Conservation (phyloP, 2,113 vertebrate genomes). For the Sialia sialis region DNA sequence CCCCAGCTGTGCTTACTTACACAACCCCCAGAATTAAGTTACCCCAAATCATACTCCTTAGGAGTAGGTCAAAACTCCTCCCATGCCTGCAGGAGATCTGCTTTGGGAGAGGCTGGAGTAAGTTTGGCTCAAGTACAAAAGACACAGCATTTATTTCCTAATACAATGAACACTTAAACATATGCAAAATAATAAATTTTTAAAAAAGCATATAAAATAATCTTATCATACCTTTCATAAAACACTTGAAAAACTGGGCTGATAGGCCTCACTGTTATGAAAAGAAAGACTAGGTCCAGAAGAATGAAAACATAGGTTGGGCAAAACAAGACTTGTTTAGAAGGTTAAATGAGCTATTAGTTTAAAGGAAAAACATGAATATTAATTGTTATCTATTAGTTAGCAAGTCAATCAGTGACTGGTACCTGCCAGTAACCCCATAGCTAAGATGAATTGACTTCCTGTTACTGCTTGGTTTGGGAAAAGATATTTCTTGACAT, state of each 20-base stretch:
- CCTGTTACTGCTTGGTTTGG: neutral
- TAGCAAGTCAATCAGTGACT: neutral
- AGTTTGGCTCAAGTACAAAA: neutral
- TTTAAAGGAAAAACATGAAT: neutral
- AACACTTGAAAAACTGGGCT: neutral
- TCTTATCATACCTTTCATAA: neutral
- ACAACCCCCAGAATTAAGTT: neutral
- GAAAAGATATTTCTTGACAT: neutral
- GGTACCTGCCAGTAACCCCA: neutral
- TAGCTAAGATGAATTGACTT: neutral
- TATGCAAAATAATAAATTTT: neutral
- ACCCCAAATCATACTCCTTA: neutral
- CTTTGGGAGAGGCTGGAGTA: neutral
- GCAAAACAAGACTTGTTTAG: neutral
- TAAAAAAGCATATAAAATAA: neutral
- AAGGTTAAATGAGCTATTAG: neutral
- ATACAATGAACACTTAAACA: neutral
- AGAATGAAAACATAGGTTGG: neutral
- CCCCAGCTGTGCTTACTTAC: neutral
- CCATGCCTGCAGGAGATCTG: neutral
- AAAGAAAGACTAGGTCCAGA: neutral
- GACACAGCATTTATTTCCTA: neutral
- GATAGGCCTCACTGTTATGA: neutral
- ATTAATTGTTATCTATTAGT: neutral
- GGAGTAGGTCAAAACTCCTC: neutral